Evolutionary conservation across 2,797 vertebrate genomes (phyloP).

Genomic region (Gambusia yucatana): DNA sequence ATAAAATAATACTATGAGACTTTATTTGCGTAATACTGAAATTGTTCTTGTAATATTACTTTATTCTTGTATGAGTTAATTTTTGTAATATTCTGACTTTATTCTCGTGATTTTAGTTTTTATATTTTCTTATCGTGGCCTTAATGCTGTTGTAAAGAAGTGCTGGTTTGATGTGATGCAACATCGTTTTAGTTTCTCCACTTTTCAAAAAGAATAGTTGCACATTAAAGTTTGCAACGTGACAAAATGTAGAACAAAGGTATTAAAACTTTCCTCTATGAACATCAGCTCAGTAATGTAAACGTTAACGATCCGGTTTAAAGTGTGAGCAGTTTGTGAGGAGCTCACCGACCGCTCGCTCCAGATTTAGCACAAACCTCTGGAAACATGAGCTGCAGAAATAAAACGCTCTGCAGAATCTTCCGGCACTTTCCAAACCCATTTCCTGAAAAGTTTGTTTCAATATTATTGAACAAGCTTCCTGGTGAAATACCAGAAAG

Average conservation of each 20-base stretch:
- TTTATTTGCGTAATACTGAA: too few species aligned
- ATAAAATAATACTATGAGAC: too few species aligned
- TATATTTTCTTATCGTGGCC: too few species aligned
- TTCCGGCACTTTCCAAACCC: neutral
- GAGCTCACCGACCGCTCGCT: neutral
- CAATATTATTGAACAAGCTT: neutral
- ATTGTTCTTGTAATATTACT: too few species aligned
- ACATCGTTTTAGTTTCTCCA: neutral
- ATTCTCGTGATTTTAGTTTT: too few species aligned
- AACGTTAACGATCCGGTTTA: neutral
- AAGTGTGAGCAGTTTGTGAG: neutral
- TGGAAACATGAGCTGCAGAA: neutral
- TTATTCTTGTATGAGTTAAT: too few species aligned
- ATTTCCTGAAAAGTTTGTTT: neutral
- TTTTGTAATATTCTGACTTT: too few species aligned
- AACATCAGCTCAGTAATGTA: neutral
- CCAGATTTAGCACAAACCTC: neutral
- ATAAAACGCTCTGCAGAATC: neutral
- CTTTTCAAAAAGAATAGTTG: neutral
- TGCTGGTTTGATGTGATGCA: neutral
- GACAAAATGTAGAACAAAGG: neutral
- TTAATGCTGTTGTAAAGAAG: too few species aligned
- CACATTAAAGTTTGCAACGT: neutral
- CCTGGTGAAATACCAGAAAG: neutral
- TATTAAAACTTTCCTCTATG: neutral